Evolutionary conservation across 1,140 invertebrate genomes (phyloP), one percentile per base, ranked within the genome.

Genomic region (Episyrphus balteatus): DNA sequence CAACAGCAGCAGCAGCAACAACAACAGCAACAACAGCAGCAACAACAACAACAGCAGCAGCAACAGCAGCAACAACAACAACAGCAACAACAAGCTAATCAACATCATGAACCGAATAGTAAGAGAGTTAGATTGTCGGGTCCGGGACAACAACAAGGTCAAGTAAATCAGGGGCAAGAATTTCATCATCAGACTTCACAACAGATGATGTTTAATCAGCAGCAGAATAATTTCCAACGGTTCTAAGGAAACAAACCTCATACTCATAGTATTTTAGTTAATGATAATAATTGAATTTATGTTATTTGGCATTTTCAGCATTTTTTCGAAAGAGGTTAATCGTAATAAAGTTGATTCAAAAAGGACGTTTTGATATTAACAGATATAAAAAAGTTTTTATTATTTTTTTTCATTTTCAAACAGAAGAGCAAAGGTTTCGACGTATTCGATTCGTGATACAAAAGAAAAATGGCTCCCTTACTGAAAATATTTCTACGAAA

Each of bases 21-120:
- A 41, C 74, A 83, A 41, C 83, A 86, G 57, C 84, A 85, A 66
- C 82, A 84, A 49, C 78, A 78, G 58, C 82, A 79, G 69, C 73
- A 75, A 42, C 48, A 52, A 13, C 49, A 58, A 17, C 50, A 51
- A 21, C 51, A 52, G n/a, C 52, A 55, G 52, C 46, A 70, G 47
- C 63, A 70, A 55, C 62, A 66, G 57, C 38, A 51, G 9, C 33
- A 39, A 31, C 55, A 49, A 50, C 48, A 47, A 39, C 54, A 55
- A 45, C 53, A 55, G 39, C 48, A 40, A 18, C 48, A 59, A 44
- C 38, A 50, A 31, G 45, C 51, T 37, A 43, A 49, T 34, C 43
- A 56, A 36, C 47, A 46, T 18, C 43, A 46, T 11, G 51, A 49
- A 46, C 34, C 45, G 13, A 46, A 39, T 39, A 41, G 18, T 40